Conservation (phyloP, 2,113 vertebrate genomes). For the Atlantisia rogersi region DNA sequence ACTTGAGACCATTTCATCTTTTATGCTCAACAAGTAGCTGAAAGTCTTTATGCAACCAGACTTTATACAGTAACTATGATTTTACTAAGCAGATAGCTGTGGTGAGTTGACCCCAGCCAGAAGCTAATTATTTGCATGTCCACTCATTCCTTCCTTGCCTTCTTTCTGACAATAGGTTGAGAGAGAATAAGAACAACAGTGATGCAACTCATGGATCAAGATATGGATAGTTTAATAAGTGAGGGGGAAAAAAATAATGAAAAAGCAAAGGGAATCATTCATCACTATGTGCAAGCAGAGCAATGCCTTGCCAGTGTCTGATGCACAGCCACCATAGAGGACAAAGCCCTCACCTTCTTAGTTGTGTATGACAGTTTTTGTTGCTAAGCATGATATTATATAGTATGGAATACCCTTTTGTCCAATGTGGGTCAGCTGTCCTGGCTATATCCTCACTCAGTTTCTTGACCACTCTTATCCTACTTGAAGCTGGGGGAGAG, state of each 20-base stretch:
- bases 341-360: neutral
- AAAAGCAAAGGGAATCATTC: neutral
- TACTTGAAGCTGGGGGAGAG: neutral
- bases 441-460: neutral
- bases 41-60: neutral
- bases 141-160: neutral
- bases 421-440: neutral
- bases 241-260: neutral
- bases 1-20: neutral
- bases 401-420: neutral
- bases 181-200: neutral
- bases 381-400: neutral
- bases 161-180: neutral
- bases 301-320: neutral
- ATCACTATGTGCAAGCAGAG: neutral
- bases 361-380: neutral
- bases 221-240: neutral
- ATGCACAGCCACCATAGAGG: neutral
- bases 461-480: neutral
- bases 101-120: neutral
- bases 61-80: neutral
- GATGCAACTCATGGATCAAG: neutral
- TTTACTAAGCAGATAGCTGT: neutral
- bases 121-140: neutral
- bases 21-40: neutral